Base-by-base conservation (phyloP, 1,140 invertebrate species). In the Hormaphis cornu region DNA sequence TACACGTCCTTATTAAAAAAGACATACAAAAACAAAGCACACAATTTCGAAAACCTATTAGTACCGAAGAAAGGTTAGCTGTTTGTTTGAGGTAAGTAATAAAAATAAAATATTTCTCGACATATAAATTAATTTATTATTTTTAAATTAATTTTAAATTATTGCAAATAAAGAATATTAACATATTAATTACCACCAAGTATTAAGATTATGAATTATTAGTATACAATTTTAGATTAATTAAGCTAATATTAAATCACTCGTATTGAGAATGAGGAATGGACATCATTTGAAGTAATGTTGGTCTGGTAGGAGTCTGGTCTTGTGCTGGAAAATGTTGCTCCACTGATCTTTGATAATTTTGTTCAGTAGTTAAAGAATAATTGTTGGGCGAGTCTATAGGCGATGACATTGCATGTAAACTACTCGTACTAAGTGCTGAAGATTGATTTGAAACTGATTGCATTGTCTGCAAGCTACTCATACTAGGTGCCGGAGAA, bases 71-170 rank as follows among this genome's bases (percentile, higher is more conserved):
- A 48, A 69, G 28, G 5, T 48, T 69, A 48, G 46, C 42, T 18
- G 42, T 69, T 35, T 69, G 44, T 69, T 69, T 69, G 40, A 69
- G 63, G 63, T 69, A 69, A 69, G 46, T 69, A 69, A 69, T 44
- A 35, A 50, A 28, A 44, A 28, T 10, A 3, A 69, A 69, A 69
- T 46, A 50, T 69, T 48, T 69, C 2, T 16, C 30, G 48, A 48
- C 0, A 44, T 50, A n/a, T 7, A 48, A 66, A 66, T 46, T 18
- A 50, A 33, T 48, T 28, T 69, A 69, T 48, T 44, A 48, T 48
- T 24, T 28, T 48, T 30, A 50, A 28, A 50, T 33, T 42, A 20
- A 24, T 69, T 35, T 46, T 44, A 42, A 69, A 69, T 28, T 48
- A 46, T 48, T 46, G 16, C 40, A 69, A 69, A 46, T 40, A 48